These are phyloP conservation scores for Tineola bisselliella DNA, from an alignment of 2,888 invertebrate species.

Conservation along the genomic window DNA sequence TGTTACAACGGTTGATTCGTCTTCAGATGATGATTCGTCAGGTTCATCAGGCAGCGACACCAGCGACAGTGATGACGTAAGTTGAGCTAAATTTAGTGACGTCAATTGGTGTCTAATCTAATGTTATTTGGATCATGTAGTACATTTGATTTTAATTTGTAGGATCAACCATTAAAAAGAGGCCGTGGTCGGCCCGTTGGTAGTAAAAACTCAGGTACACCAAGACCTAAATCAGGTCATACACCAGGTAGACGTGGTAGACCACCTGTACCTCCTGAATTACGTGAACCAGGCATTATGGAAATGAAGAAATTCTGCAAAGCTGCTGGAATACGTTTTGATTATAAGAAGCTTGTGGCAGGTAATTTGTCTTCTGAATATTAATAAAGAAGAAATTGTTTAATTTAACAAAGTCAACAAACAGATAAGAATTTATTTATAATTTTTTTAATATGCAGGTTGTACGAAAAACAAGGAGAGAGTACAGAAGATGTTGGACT, in stretches of 20 bases:
- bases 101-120: background rate
- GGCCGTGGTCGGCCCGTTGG: conserved; percentile 56
- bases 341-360: conserved; percentile 60
- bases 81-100: too few relatives aligned
- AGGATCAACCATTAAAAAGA: conserved; percentile 45
- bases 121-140: too few relatives aligned
- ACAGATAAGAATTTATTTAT: background rate
- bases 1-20: conserved; percentile 61
- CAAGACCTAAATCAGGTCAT: conserved; percentile 19
- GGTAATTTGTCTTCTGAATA: too few relatives aligned
- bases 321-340: conserved; percentile 59
- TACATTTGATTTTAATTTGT: background rate
- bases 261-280: conserved; percentile 55
- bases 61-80: conserved; percentile 53
- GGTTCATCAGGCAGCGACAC: conserved; percentile 56
- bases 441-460: conserved; percentile 27
- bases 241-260: conserved; percentile 38
- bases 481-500: conserved; percentile 53
- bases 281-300: conserved; percentile 56
- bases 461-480: conserved; percentile 65
- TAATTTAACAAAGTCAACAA: too few relatives aligned
- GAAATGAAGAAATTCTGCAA: conserved; percentile 65
- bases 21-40: conserved; percentile 55
- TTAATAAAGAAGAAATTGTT: too few relatives aligned
- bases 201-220: conserved; percentile 34